Conservation (phyloP, 2,113 vertebrate genomes). For the Nycticebus coucang region DNA sequence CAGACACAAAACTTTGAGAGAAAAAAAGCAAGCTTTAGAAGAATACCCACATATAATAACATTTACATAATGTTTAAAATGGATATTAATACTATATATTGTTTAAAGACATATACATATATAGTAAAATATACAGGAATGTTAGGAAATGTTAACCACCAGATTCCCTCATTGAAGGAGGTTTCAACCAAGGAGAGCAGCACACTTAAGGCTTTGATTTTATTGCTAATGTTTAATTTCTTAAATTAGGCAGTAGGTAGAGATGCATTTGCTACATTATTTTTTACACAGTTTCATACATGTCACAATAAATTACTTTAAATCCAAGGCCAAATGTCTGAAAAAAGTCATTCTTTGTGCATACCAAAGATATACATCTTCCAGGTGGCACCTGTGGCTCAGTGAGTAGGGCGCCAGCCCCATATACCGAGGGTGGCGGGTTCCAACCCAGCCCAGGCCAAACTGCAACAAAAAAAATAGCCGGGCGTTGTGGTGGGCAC, state of each 20-base stretch:
- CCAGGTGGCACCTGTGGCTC: not conserved
- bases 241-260: not conserved
- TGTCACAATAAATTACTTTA: not conserved
- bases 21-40: not conserved
- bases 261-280: not conserved
- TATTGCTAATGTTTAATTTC: not conserved
- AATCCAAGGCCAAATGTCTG: slow-evolving; percentile 12
- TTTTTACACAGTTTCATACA: not conserved
- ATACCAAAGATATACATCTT: not conserved
- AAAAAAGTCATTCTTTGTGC: slow-evolving; percentile 35
- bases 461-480: too few relatives aligned
- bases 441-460: too few relatives aligned
- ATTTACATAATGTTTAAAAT: not conserved
- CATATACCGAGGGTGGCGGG: too few relatives aligned
- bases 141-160: not conserved
- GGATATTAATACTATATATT: not conserved
- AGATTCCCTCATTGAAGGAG: not conserved
- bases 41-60: not conserved
- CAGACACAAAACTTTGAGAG: not conserved
- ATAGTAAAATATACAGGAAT: not conserved
- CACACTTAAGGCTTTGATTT: not conserved
- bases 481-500: too few relatives aligned
- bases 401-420: too few relatives aligned
- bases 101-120: not conserved
- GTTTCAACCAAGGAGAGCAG: too few relatives aligned